phyloP scores from a whole-genome alignment of 2,113 vertebrate genomes.

The Neopipo cinnamomea region DNA sequence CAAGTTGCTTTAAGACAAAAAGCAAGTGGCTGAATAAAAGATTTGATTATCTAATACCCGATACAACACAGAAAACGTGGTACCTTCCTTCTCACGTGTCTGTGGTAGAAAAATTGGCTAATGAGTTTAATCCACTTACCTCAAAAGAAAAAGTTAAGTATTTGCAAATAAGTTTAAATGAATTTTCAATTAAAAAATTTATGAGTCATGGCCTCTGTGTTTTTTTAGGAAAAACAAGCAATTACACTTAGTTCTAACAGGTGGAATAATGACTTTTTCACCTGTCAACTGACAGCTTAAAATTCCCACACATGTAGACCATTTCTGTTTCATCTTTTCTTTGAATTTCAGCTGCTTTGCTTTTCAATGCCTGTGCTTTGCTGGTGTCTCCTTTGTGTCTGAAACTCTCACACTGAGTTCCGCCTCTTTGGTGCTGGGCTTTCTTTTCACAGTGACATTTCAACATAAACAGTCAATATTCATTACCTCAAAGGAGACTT shows the following conservation, averaged over 20 bases:
- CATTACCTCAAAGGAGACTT: conserved; percentile 89
- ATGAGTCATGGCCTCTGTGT: background rate
- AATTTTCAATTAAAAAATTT: conserved; percentile 57
- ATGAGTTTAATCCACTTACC: conserved; percentile 29
- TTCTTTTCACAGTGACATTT: conserved; percentile 92
- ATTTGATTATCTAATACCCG: background rate
- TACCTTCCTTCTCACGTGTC: background rate
- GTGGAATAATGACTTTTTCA: conserved; percentile 78
- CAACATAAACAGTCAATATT: conserved; percentile 94
- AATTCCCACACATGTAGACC: conserved; percentile 82
- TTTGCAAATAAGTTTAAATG: conserved; percentile 16
- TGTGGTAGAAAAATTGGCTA: background rate
- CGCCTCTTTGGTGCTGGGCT: conserved; percentile 83
- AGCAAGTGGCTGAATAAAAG: background rate
- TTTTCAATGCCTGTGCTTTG: conserved; percentile 77
- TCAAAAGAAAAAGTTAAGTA: conserved; percentile 39
- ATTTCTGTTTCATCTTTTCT: conserved; percentile 73
- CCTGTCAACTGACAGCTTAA: conserved; percentile 73
- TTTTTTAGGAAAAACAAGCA: conserved; percentile 60
- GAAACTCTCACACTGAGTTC: conserved; percentile 86
- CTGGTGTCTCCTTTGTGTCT: conserved; percentile 89
- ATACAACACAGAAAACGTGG: background rate
- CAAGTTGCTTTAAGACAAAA: background rate
- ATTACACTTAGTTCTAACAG: conserved; percentile 68
- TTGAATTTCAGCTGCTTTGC: conserved; percentile 79